Percentiles rank a stretch among this genome's conserved stretches.
Evolutionary conservation across 2,888 invertebrate species (phyloP).

Genomic region (Agelastica alni): DNA sequence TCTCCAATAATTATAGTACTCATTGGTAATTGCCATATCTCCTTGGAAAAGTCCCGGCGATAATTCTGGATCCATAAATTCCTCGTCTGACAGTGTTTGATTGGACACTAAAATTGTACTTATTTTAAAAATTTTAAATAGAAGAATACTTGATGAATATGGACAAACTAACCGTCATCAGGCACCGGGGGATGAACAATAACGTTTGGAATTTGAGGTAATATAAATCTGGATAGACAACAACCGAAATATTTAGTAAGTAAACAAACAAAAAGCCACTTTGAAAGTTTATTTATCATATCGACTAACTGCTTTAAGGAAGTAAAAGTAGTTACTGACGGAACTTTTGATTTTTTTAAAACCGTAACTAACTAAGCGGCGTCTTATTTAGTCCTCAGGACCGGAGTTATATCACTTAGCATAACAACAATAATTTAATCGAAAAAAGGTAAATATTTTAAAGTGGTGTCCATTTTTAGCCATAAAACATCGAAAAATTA

Average conservation of each 20-base stretch:
- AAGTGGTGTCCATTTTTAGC: too few relatives aligned
- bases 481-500: too few relatives aligned
- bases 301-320: conserved; percentile 30
- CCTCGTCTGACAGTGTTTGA: conserved; percentile 37
- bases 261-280: conserved; percentile 18
- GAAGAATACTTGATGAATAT: neutral
- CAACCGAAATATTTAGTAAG: conserved; percentile 2
- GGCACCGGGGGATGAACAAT: conserved; percentile 58
- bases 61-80: conserved; percentile 66
- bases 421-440: too few relatives aligned
- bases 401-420: too few relatives aligned
- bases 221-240: conserved; percentile 41
- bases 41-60: conserved; percentile 70
- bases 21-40: conserved; percentile 69
- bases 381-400: too few relatives aligned
- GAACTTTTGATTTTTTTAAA: conserved; percentile 13
- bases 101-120: conserved; percentile 1
- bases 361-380: conserved; percentile 18
- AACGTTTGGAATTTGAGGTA: conserved; percentile 56
- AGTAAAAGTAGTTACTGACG: conserved; percentile 23
- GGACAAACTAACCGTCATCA: conserved; percentile 53
- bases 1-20: conserved; percentile 64
- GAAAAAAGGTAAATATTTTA: too few relatives aligned
- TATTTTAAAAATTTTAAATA: neutral
- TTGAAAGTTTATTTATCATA: too few relatives aligned